phyloP scores from a whole-genome alignment of 2,888 invertebrate genomes.

The Patella ulyssiponensis region DNA sequence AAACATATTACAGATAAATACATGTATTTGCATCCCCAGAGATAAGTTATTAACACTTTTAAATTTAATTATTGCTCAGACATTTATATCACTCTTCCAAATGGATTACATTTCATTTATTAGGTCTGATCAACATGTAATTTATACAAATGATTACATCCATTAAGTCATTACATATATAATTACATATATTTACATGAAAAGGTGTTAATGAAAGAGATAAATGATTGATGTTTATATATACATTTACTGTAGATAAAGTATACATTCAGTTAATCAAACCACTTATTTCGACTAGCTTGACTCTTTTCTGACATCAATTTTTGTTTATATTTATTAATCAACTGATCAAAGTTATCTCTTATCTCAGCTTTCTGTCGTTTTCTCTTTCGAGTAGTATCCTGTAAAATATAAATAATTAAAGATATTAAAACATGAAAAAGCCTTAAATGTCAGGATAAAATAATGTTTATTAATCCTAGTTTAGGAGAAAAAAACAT shows the following conservation, averaged over 20 bases:
- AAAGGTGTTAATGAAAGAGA: background rate
- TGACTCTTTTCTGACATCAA: conserved; percentile 27
- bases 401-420: conserved; percentile 27
- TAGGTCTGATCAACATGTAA: no score
- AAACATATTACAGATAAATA: no score
- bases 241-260: background rate
- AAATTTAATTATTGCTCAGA: no score
- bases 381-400: conserved; percentile 36
- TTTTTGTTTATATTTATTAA: conserved; percentile 52
- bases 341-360: conserved; percentile 57
- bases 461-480: no score
- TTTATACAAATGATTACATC: no score
- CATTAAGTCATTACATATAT: background rate
- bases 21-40: no score
- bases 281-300: conserved; percentile 1
- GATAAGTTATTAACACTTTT: no score
- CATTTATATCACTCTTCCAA: no score
- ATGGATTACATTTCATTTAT: no score
- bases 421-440: no score
- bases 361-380: conserved; percentile 34
- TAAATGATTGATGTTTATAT: background rate
- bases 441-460: no score
- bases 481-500: no score
- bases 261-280: background rate
- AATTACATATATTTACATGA: background rate